These are phyloP conservation scores for Crotophaga sulcirostris DNA, from an alignment of 2,113 vertebrate species.

Conservation along the genomic window DNA sequence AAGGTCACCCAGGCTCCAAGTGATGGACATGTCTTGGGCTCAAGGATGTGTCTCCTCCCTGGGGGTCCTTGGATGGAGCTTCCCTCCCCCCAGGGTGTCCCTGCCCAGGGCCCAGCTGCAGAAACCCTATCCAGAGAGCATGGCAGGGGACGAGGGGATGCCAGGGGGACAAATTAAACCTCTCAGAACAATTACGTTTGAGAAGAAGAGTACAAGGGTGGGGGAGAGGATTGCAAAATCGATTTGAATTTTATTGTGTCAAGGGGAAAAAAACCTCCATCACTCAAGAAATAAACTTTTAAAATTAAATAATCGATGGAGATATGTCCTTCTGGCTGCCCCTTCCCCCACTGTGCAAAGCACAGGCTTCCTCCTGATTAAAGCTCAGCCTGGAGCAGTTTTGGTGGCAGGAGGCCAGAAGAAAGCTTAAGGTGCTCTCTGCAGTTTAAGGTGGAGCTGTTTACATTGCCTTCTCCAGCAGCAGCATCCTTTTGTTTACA, in stretches of 20 bases:
- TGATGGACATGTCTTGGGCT: too few relatives aligned
- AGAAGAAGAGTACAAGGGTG: neutral
- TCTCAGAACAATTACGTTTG: neutral
- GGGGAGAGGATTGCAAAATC: slow-evolving; percentile 24
- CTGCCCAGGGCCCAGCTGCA: neutral
- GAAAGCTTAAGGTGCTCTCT: slow-evolving; percentile 57
- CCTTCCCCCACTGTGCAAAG: slow-evolving; percentile 52
- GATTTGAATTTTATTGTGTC: slow-evolving; percentile 44
- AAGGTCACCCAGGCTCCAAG: neutral
- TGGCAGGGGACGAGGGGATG: neutral
- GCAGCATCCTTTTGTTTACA: neutral
- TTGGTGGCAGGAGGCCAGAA: slow-evolving; percentile 63
- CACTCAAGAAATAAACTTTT: slow-evolving; percentile 19
- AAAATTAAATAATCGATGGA: slow-evolving; percentile 56
- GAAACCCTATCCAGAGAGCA: neutral
- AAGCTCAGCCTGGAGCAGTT: slow-evolving; percentile 60
- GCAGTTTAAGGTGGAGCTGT: slow-evolving; percentile 72
- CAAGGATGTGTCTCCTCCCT: neutral
- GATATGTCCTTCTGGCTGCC: slow-evolving; percentile 35
- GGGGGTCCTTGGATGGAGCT: neutral
- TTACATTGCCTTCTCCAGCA: neutral
- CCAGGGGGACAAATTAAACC: neutral
- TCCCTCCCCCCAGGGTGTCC: neutral
- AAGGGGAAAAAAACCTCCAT: neutral
- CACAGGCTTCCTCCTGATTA: slow-evolving; percentile 68